Conservation (phyloP, 2,888 invertebrate genomes). For the Phrixothrix hirtus region DNA sequence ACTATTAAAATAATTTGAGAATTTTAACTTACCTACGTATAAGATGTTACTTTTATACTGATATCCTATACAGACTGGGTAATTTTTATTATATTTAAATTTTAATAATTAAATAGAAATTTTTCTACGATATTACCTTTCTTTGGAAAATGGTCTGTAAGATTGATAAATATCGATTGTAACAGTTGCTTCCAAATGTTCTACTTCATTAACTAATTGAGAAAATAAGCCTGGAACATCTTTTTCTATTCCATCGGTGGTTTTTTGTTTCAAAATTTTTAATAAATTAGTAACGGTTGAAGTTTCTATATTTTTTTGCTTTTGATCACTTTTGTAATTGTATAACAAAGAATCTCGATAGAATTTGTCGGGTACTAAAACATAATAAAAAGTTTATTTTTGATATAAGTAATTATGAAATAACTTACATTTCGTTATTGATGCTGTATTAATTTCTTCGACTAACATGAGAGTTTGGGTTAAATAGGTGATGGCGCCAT, state of each 20-base stretch:
- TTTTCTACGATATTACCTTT: too few relatives aligned
- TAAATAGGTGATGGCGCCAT: slow-evolving; percentile 32
- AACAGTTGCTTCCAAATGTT: slow-evolving; percentile 14
- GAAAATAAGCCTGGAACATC: slow-evolving; percentile 35
- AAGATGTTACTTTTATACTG: too few relatives aligned
- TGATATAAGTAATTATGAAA: too few relatives aligned
- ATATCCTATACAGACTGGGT: too few relatives aligned
- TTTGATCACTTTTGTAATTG: slow-evolving; percentile 19
- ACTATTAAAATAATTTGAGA: too few relatives aligned
- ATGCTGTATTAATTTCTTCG: background rate
- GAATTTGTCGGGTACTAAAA: slow-evolving; percentile 25
- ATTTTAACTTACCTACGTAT: too few relatives aligned
- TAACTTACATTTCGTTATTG: slow-evolving; percentile 1
- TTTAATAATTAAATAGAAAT: too few relatives aligned
- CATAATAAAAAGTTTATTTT: too few relatives aligned
- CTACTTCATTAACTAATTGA: slow-evolving; percentile 24
- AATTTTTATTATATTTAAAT: too few relatives aligned
- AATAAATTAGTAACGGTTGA: slow-evolving; percentile 14
- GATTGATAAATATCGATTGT: slow-evolving; percentile 24
- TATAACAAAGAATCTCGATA: slow-evolving; percentile 23
- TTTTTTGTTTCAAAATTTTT: slow-evolving; percentile 28
- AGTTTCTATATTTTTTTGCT: slow-evolving; percentile 5
- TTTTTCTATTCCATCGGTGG: slow-evolving; percentile 32
- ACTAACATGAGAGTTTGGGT: slow-evolving; percentile 29
- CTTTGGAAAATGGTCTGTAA: slow-evolving; percentile 15